Conservation (phyloP, 1,140 invertebrate species). For the Drosophila sproati region DNA sequence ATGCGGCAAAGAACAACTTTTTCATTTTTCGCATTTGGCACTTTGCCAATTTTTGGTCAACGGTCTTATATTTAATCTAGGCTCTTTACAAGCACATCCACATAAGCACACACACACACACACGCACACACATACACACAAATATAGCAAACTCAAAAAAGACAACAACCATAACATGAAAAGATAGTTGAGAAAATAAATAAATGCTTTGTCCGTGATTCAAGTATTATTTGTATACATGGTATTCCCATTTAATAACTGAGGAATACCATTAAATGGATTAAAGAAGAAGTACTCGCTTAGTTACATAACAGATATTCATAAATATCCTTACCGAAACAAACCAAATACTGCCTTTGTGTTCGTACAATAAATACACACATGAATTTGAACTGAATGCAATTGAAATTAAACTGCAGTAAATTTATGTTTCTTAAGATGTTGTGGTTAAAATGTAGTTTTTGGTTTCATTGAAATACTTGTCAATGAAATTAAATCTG, state of each 20-base stretch:
- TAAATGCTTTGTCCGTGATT: too few species aligned
- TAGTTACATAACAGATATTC: background rate
- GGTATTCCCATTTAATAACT: too few species aligned
- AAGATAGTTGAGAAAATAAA: background rate
- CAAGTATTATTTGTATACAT: too few species aligned
- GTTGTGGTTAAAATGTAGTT: background rate
- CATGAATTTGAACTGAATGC: background rate
- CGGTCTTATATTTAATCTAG: background rate
- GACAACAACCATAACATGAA: background rate
- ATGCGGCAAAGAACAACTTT: slow-evolving; percentile 31
- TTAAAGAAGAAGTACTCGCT: too few species aligned
- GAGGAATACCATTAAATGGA: too few species aligned
- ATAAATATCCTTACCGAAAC: background rate
- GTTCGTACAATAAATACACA: background rate
- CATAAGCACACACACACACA: background rate
- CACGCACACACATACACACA: background rate
- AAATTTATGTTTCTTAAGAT: background rate
- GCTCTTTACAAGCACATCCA: background rate
- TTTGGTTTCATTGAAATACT: background rate
- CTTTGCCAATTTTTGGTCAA: slow-evolving; percentile 53
- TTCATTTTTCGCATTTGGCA: slow-evolving; percentile 46
- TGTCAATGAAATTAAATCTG: background rate
- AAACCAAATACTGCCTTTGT: too few species aligned
- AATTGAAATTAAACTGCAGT: background rate
- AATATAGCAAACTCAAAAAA: background rate